phyloP scores from a whole-genome alignment of 2,797 vertebrate genomes.

The Labroides dimidiatus region DNA sequence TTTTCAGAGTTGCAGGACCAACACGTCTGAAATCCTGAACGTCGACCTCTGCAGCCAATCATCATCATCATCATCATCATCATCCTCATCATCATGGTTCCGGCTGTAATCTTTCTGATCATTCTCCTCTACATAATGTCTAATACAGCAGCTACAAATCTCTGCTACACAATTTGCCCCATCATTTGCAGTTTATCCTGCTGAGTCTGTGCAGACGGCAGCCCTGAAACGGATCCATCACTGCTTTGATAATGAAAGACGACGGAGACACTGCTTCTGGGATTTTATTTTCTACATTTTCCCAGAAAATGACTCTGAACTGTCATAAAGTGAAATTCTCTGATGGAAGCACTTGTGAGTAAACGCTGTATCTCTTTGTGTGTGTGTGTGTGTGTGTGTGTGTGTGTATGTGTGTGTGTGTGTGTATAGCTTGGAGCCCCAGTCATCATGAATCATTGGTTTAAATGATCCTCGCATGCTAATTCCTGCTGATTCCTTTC shows the following conservation, averaged over 20 bases:
- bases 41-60: conserved; percentile 27
- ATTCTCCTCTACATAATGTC: conserved; percentile 18
- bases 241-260: conserved; percentile 66
- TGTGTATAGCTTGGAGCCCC: conserved; percentile 64
- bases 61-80: neutral
- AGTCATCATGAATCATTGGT: conserved; percentile 79
- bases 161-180: conserved; percentile 41
- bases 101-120: conserved; percentile 36
- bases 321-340: conserved; percentile 69
- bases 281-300: conserved; percentile 75
- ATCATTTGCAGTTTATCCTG: conserved; percentile 61
- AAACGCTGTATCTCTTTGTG: conserved; percentile 20
- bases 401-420: conserved; percentile 15
- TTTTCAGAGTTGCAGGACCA: conserved; percentile 3
- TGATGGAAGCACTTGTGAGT: conserved; percentile 54
- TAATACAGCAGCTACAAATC: conserved; percentile 43
- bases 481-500: conserved; percentile 79
- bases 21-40: conserved; percentile 17
- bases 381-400: conserved; percentile 7
- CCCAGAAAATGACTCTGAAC: conserved; percentile 72
- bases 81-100: neutral
- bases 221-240: conserved; percentile 67
- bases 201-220: conserved; percentile 61
- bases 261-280: conserved; percentile 64
- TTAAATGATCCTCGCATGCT: conserved; percentile 82